Evolutionary conservation across 2,888 invertebrate genomes (phyloP), one percentile per base, ranked within the genome.

Genomic region (Idaea straminata): DNA sequence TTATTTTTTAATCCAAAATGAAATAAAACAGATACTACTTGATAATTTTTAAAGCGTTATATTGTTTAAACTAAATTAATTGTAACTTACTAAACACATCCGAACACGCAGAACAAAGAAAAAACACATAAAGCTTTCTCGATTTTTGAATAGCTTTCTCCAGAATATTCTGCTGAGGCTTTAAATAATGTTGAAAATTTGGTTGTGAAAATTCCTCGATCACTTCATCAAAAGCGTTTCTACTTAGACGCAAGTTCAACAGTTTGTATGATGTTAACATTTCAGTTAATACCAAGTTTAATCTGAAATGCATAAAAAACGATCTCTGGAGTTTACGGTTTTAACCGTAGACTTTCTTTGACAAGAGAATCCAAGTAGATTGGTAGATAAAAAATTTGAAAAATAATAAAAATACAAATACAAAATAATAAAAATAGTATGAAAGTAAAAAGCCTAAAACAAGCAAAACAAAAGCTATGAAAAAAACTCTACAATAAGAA

Each of bases 211-310:
- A 72, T 71, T 83, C 79, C 64, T 80, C 65, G 10, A 72, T 65
- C 63, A 87, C 71, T 63, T 78, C 65, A 35, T 69, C 74, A 10
- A 86, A 71, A 35, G 67, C 64, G 58, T 76, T 58, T 15, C 85
- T 82, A 16, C 79, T 81, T 13, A 77, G 70, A 57, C 72, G 66
- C 66, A 86, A 75, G 74, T 86, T 80, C 16, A 83, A 64, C 57
- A 85, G 78, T 72, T 79, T 80, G n/a, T 80, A 63, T 5, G 78
- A 77, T n/a, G 73, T 72, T 60, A 82, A 67, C 63, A 81, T 58
- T 77, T 87, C 87, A 4, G 84, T 84, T 47, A 85, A 62, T 63
- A 84, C 71, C 66, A 87, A 73, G 71, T 86, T 87, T 64, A 81
- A 75, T 60, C 87, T 86, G 82, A 15, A 69, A 70, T 62, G 47